Conservation (phyloP, 2,888 invertebrate genomes). For the Abscondita cerata region DNA sequence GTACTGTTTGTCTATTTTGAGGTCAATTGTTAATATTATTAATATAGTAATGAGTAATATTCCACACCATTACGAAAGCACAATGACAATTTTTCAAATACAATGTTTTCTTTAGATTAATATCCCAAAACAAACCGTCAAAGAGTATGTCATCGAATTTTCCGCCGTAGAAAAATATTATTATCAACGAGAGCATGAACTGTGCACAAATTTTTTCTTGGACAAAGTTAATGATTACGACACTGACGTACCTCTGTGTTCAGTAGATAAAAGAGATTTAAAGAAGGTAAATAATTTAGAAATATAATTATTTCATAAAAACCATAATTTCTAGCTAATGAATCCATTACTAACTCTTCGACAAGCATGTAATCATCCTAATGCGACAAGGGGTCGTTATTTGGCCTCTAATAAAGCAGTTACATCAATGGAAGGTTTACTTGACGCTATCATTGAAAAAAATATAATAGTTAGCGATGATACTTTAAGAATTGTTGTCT, state of each 20-base stretch:
- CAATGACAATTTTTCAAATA: no score
- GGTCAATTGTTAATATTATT: no score
- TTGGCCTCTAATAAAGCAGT: constrained; percentile 62
- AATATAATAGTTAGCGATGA: constrained; percentile 68
- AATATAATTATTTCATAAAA: no score
- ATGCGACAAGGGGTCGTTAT: constrained; percentile 65
- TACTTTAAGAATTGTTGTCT: constrained; percentile 66
- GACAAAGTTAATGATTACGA: constrained; percentile 57
- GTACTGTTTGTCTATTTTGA: no score
- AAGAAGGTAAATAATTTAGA: constrained; percentile 54
- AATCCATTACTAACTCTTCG: constrained; percentile 70
- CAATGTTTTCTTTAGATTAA: constrained; percentile 60
- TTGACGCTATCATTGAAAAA: constrained; percentile 69
- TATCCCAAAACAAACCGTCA: constrained; percentile 68
- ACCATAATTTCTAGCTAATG: constrained; percentile 59
- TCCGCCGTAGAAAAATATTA: constrained; percentile 78
- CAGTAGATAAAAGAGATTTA: constrained; percentile 59
- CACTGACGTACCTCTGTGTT: constrained; percentile 58
- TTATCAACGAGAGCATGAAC: constrained; percentile 68
- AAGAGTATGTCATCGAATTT: constrained; percentile 67
- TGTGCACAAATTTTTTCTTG: constrained; percentile 61
- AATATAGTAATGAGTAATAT: no score
- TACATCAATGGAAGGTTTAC: constrained; percentile 69
- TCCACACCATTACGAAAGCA: no score
- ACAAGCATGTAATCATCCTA: constrained; percentile 76